phyloP scores from a whole-genome alignment of 2,888 invertebrate species.

The Acleris sparsana region DNA sequence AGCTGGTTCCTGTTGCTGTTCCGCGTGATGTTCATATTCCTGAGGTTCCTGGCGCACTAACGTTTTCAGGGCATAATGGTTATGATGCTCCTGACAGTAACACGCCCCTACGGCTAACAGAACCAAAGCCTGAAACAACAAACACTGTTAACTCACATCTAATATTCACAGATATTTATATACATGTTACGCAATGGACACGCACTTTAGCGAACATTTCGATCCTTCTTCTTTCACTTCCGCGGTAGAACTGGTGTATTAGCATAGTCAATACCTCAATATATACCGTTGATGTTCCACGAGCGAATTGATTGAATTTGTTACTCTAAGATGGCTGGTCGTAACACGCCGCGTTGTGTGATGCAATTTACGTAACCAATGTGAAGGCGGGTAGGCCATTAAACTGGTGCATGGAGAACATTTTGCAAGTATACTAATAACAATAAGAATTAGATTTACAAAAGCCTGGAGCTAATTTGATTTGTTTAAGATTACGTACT shows the following conservation, averaged over 20 bases:
- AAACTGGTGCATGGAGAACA: slow-evolving; percentile 52
- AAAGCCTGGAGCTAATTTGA: slow-evolving; percentile 9
- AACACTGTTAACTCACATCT: slow-evolving; percentile 28
- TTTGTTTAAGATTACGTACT: slow-evolving; percentile 8
- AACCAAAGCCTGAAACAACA: slow-evolving; percentile 62
- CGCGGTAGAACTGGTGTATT: slow-evolving; percentile 79
- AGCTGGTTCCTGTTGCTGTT: slow-evolving; percentile 59
- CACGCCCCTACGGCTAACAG: slow-evolving; percentile 53
- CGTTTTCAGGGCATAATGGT: slow-evolving; percentile 52
- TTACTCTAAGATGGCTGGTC: slow-evolving; percentile 71
- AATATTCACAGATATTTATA: slow-evolving; percentile 13
- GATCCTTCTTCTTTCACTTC: slow-evolving; percentile 77
- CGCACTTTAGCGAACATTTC: slow-evolving; percentile 77
- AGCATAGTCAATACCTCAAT: slow-evolving; percentile 80
- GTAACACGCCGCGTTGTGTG: slow-evolving; percentile 69
- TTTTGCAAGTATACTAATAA: slow-evolving; percentile 49
- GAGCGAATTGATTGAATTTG: slow-evolving; percentile 80
- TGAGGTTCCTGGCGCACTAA: slow-evolving; percentile 55
- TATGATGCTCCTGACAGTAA: slow-evolving; percentile 57
- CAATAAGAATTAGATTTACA: slow-evolving; percentile 33
- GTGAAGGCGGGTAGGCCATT: slow-evolving; percentile 71
- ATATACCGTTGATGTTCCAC: slow-evolving; percentile 82
- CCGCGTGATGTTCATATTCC: slow-evolving; percentile 56
- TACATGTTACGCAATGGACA: slow-evolving; percentile 40
- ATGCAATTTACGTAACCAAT: slow-evolving; percentile 82